Conservation (phyloP, 2,888 invertebrate species). For the Leucoma salicis region DNA sequence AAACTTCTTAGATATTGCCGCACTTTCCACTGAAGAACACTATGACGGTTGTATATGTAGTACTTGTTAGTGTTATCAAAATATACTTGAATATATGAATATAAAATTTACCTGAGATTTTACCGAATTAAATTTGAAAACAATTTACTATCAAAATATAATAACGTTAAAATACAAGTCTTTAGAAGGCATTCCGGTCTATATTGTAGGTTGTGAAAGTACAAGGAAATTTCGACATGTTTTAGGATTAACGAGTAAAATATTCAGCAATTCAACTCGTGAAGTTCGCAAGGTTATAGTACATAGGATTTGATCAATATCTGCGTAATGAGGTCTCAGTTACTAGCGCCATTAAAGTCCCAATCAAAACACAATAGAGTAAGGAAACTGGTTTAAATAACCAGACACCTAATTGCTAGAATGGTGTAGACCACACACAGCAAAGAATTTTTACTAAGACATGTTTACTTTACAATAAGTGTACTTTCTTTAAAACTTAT, state of each 20-base stretch:
- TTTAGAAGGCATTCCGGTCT: background rate
- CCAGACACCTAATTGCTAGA: slow-evolving; percentile 41
- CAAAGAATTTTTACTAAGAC: slow-evolving; percentile 1
- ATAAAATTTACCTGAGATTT: too few species aligned
- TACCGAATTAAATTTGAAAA: too few species aligned
- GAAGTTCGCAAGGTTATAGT: slow-evolving; percentile 55
- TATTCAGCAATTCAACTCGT: slow-evolving; percentile 47
- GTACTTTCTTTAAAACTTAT: too few species aligned
- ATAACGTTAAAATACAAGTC: too few species aligned
- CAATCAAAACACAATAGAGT: slow-evolving; percentile 51
- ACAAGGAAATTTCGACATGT: slow-evolving; percentile 18
- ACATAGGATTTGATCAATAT: slow-evolving; percentile 64
- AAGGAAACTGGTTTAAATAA: slow-evolving; percentile 65
- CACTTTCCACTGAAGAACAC: too few species aligned
- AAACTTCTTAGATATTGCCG: too few species aligned
- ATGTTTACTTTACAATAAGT: background rate
- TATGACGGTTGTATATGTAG: too few species aligned
- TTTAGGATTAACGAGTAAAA: slow-evolving; percentile 46
- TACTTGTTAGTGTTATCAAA: too few species aligned
- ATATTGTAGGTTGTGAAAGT: slow-evolving; percentile 12
- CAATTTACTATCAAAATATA: too few species aligned
- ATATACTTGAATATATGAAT: too few species aligned
- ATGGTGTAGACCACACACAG: slow-evolving; percentile 44
- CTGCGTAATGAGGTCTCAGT: slow-evolving; percentile 61
- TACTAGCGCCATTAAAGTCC: slow-evolving; percentile 61